phyloP scores from a whole-genome alignment of 2,113 vertebrate species.

The Hemiprocne comata region DNA sequence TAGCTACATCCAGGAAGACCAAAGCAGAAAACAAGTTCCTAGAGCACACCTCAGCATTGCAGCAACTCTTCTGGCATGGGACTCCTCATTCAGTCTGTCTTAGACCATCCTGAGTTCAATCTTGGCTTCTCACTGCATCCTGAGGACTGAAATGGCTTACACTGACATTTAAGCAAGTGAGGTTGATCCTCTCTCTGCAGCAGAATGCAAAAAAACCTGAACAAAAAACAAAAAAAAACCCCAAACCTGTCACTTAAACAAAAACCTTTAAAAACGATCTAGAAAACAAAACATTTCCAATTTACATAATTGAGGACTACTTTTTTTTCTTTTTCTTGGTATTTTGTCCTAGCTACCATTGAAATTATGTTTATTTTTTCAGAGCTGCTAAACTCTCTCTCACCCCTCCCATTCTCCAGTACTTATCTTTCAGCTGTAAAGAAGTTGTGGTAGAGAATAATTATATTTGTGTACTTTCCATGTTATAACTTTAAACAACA shows the following conservation, averaged over 20 bases:
- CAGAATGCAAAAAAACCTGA: neutral
- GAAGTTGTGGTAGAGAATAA: conserved; percentile 5
- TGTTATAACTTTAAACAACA: conserved; percentile 1
- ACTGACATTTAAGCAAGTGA: neutral
- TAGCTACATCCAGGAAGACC: neutral
- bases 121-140: neutral
- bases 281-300: neutral
- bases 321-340: neutral
- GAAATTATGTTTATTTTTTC: neutral
- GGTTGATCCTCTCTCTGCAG: neutral
- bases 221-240: neutral
- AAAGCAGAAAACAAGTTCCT: neutral
- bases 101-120: neutral
- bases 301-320: neutral
- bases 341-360: neutral
- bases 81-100: neutral
- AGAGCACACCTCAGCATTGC: neutral
- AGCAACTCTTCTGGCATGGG: neutral
- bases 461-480: neutral
- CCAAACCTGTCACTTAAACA: neutral
- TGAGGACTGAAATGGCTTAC: neutral
- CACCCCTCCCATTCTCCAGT: neutral
- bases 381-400: neutral
- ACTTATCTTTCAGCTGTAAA: neutral
- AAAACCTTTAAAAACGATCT: neutral